A percentile compares a stretch with the other conserved stretches of the same genome.
These are phyloP conservation scores for Cirrhinus mrigala DNA, from an alignment of 2,797 vertebrate species.

Conservation along the genomic window DNA sequence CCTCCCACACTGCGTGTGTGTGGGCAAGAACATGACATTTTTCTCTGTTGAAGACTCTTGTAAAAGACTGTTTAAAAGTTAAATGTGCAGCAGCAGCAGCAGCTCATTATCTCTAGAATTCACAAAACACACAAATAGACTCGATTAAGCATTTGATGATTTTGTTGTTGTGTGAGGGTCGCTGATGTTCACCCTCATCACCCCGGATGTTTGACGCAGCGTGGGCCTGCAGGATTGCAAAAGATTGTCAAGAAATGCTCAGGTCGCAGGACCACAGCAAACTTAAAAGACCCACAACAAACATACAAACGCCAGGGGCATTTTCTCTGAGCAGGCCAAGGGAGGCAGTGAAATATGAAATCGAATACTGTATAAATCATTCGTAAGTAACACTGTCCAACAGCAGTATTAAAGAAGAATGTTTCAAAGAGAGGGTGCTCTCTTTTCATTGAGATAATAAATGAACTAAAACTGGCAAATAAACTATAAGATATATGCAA, in stretches of 20 bases:
- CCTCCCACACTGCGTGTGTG: slow-evolving; percentile 52
- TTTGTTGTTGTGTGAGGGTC: not conserved
- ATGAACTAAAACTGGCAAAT: not conserved
- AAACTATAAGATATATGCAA: not conserved
- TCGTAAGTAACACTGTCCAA: not conserved
- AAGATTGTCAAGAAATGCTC: slow-evolving; percentile 1
- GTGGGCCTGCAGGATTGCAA: not conserved
- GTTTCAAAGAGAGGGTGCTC: not conserved
- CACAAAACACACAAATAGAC: slow-evolving; percentile 19
- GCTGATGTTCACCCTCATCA: not conserved
- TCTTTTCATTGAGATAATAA: not conserved
- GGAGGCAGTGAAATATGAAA: not conserved
- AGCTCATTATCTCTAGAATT: slow-evolving; percentile 23
- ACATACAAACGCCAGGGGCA: not conserved
- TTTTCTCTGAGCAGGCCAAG: not conserved
- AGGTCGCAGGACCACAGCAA: not conserved
- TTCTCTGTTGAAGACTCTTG: slow-evolving; percentile 36
- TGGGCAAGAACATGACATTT: slow-evolving; percentile 50
- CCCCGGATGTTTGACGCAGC: not conserved
- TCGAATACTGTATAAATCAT: not conserved
- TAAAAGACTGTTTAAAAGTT: slow-evolving; percentile 39
- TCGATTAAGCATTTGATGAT: slow-evolving; percentile 1
- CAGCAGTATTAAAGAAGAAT: not conserved
- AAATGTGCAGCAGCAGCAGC: slow-evolving; percentile 26
- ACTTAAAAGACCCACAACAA: slow-evolving; percentile 1